Percentiles rank a stretch among this genome's conserved stretches.
Conservation (phyloP, 2,113 vertebrate species). For the Bucco capensis region DNA sequence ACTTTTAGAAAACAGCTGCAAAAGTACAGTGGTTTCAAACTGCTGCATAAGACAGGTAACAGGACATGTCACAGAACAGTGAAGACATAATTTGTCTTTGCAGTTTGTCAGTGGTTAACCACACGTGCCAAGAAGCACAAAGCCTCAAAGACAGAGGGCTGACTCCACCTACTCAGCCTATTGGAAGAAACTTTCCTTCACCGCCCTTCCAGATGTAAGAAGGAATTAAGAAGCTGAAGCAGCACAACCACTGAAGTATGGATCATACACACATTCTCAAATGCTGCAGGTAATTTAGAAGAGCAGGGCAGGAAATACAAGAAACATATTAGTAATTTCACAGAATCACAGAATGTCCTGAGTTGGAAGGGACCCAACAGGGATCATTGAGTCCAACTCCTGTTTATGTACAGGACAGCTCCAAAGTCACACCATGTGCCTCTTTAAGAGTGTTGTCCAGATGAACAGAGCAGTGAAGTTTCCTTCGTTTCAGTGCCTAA, state of each 20-base stretch:
- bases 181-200: neutral
- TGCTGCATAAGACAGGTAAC: fast-evolving
- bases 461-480: neutral
- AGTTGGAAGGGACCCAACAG: too few species aligned
- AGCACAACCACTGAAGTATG: neutral
- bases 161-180: neutral
- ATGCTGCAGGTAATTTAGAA: too few species aligned
- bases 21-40: neutral
- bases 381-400: too few species aligned
- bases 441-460: too few species aligned
- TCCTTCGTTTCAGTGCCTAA: neutral
- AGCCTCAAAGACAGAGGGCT: fast-evolving
- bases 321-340: neutral
- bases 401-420: too few species aligned
- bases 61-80: too few species aligned
- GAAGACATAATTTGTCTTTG: neutral
- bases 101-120: neutral
- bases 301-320: neutral
- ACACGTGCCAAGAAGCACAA: fast-evolving
- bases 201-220: neutral
- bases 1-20: neutral
- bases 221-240: neutral
- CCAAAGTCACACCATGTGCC: too few species aligned
- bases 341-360: too few species aligned
- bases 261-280: too few species aligned